These are phyloP conservation scores for Sitobion miscanthi DNA, from an alignment of 1,140 invertebrate genomes.

Conservation along the genomic window DNA sequence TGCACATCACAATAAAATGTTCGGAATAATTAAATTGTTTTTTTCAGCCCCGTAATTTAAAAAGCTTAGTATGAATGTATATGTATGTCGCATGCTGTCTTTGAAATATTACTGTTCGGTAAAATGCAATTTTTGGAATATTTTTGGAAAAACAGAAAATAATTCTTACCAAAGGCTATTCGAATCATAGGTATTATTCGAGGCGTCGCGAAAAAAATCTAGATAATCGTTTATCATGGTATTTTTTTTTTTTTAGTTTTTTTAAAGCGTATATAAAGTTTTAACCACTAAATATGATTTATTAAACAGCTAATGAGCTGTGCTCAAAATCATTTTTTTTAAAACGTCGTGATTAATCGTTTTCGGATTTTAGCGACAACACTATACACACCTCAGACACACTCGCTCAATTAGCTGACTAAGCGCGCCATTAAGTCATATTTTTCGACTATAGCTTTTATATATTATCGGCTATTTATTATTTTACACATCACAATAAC, in stretches of 20 bases:
- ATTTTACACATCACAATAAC: background rate
- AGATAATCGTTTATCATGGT: background rate
- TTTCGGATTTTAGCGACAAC: background rate
- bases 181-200: background rate
- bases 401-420: background rate
- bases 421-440: background rate
- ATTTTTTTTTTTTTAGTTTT: background rate
- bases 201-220: background rate
- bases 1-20: background rate
- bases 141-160: background rate
- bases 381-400: background rate
- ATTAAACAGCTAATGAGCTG: slow-evolving; percentile 10
- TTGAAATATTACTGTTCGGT: too few species aligned
- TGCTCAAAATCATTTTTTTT: background rate
- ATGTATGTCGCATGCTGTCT: too few species aligned
- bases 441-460: background rate
- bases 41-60: background rate
- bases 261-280: background rate
- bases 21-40: background rate
- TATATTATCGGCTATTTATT: background rate
- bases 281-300: slow-evolving; percentile 23
- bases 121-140: background rate
- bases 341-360: background rate
- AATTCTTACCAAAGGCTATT: background rate
- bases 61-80: background rate